Evolutionary conservation across 2,888 invertebrate genomes (phyloP), one percentile per base, ranked within the genome.

Genomic region (Perdita meconis): DNA sequence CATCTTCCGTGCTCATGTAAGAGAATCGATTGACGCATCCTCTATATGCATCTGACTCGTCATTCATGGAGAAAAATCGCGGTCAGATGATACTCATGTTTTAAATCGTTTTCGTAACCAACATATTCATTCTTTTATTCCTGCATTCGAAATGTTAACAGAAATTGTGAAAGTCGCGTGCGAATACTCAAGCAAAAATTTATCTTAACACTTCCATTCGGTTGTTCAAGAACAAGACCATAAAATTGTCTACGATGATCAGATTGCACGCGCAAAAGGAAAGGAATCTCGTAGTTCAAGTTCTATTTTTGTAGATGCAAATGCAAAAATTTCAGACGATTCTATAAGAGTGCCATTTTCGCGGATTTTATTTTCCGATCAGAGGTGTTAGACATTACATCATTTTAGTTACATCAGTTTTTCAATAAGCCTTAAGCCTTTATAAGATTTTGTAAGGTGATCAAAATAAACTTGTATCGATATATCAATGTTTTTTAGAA

Each of bases 221-320:
- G 19, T 44, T 12, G 4, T 56, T 10, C 22, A n/a, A 34, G 1
- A 44, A n/a, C 42, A n/a, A 22, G 12, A 44, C 10, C 16, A 6
- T n/a, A 42, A 34, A 34, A 13, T 2, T 6, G 2, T 30, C 16
- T 44, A 6, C 0, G 2, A 36, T 0, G 24, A 44, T 36, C 16
- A 34, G 44, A 26, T 56, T 66, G 57, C 47, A 0, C 5, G 34
- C 13, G 16, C 10, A 12, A 30, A 60, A 10, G 40, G 30, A 51
- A 60, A 67, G 50, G 67, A 60, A 60, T 60, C 26, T 50, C 12
- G 12, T 26, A 30, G n/a, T 1, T 19, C 16, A 2, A n/a, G 38
- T 68, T 50, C 22, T 30, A n/a, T n/a, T 10, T 3, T 30, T 13
- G 12, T 16, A 12, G 2, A 8, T 30, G n/a, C 30, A 47, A 68